Conservation (phyloP, 2,888 invertebrate species). For the Leucania comma region DNA sequence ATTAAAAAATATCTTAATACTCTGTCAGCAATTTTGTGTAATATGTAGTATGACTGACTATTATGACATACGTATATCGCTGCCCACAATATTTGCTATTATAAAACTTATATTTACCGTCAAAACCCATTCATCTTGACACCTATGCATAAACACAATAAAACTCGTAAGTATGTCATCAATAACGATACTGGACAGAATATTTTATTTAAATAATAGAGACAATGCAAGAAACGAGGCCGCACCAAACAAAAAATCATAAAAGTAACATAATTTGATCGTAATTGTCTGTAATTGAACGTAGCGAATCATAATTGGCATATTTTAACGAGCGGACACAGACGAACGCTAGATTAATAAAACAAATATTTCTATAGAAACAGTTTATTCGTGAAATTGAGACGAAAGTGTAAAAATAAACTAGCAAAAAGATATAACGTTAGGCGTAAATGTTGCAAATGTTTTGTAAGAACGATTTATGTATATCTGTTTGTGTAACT, state of each 20-base stretch:
- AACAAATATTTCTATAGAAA: slow-evolving; percentile 37
- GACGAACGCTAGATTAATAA: slow-evolving; percentile 20
- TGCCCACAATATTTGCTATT: neutral
- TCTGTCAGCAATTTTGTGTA: neutral
- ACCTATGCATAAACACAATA: neutral
- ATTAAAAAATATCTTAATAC: neutral
- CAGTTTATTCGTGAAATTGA: slow-evolving; percentile 42
- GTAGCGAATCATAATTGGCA: slow-evolving; percentile 53
- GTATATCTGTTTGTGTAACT: slow-evolving; percentile 12
- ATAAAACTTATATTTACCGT: neutral
- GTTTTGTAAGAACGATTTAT: slow-evolving; percentile 33
- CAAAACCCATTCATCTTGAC: neutral
- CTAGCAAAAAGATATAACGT: neutral
- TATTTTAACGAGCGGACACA: slow-evolving; percentile 48
- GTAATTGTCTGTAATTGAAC: slow-evolving; percentile 51
- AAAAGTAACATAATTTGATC: slow-evolving; percentile 43
- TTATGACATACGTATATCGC: neutral
- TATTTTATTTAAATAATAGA: slow-evolving; percentile 27
- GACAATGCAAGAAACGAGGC: slow-evolving; percentile 32
- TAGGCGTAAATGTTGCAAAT: slow-evolving; percentile 17
- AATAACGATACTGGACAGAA: slow-evolving; percentile 1
- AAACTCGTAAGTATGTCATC: slow-evolving; percentile 11
- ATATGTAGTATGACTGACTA: neutral
- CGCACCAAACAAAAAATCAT: slow-evolving; percentile 32
- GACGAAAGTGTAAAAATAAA: slow-evolving; percentile 31